Evolutionary conservation across 2,113 vertebrate genomes (phyloP), one percentile per base, ranked within the genome.

Genomic region (Synchiropus splendidus): DNA sequence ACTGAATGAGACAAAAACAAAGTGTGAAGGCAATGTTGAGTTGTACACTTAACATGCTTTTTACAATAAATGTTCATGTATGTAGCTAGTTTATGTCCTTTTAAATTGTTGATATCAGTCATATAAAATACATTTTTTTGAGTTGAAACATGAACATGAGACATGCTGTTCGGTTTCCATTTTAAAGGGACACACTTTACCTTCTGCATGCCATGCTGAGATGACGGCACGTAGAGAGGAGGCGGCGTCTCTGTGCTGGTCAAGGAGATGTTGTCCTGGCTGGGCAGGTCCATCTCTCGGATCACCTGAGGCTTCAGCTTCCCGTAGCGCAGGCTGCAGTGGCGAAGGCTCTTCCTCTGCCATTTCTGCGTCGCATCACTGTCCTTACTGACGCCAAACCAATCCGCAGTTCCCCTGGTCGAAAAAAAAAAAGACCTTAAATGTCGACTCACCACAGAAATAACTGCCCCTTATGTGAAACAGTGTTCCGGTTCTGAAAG

Each of bases 301-400:
- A 98, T 86, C 68, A 90, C 92, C 80, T 96, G 92, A 0, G 92
- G 89, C 51, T 98, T 98, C 76, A 99, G 88, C 76, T 91, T 93
- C 40, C 95, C 95, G 0, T 99, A 97, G 36, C 95, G 89, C 72
- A 93, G 75, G 82, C 92, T 98, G 86, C 95, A 99, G 80, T 99
- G 95, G 2, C 92, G 90, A 17, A 99, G 85, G 78, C 91, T 99
- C 80, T 98, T 98, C 64, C 93, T 84, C 76, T 99, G 95, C 95
- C 94, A 98, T 58, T 92, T 94, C 78, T 99, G 94, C 2, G 92
- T 92, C 10, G 92, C 82, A 0, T 98, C 94, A 0, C 87, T 88
- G 18, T 97, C 93, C 70, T 97, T 97, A 61, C 93, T 94, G 59
- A 99, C 89, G 30, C 95, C 94, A 40, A 99, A 99, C 94, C 94